Evolutionary conservation across 2,113 vertebrate species (phyloP), one percentile per base, ranked within the genome.

Genomic region (Odontophorus gujanensis): DNA sequence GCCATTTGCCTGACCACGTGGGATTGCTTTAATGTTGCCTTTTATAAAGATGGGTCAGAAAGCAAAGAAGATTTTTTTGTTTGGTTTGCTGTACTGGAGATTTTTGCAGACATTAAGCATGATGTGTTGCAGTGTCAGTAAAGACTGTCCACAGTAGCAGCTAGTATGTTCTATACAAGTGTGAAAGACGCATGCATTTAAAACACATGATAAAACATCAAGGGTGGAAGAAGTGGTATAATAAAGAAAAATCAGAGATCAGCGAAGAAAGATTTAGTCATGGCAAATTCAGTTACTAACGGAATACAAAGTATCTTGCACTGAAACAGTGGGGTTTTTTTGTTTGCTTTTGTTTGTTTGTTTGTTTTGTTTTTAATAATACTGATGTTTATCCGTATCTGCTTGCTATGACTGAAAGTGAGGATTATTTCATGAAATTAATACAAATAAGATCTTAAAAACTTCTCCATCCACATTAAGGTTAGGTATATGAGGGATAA

Each of bases 31-130:
- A 89, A 17, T 53, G 53, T 73, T 81, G 81, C 6, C 13, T 38
- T 81, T 82, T 55, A 30, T 50, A 90, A 53, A 82, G 87, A 45
- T 20, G 66, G 65, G 43, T 82, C 7, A 77, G 77, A 85, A 78
- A 47, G 13, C 12, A 72, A 47, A 25, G 48, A 75, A 40, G 4
- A 42, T 55, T 1, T 65, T 71, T 51, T 57, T 11, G 22, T 28
- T 21, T 48, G 7, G 30, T 91, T 80, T 68, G 3, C 28, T 59
- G 4, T 2, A 14, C 47, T 59, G 68, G 18, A 61, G 8, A 30
- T 65, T 76, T 87, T 77, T 83, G 10, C 55, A 84, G 55, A 34
- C 2, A 11, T 19, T 7, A 75, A 75, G 7, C 1, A 0, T 43
- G 67, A 15, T 34, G 11, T 73, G 10, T 69, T 61, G 36, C 76